Evolutionary conservation across 2,888 invertebrate genomes (phyloP).

Genomic region (Diplolepis rosae): DNA sequence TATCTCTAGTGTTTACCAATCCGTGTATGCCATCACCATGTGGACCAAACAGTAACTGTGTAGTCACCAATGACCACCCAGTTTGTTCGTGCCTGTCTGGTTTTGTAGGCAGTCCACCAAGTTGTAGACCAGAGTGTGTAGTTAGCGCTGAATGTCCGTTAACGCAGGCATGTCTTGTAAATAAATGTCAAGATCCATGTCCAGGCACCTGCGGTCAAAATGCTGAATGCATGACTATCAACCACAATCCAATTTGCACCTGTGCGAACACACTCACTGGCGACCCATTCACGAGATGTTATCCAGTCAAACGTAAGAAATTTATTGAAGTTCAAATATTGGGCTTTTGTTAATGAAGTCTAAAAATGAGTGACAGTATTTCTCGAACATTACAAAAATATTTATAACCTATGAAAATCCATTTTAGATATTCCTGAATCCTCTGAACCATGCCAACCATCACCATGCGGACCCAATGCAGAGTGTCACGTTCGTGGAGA

Average conservation of each 20-base stretch:
- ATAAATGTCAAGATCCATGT: conserved; percentile 87
- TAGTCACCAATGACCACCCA: conserved; percentile 80
- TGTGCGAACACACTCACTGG: conserved; percentile 84
- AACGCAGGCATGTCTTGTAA: conserved; percentile 84
- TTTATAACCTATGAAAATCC: conserved; percentile 10
- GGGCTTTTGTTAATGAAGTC: not conserved
- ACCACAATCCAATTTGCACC: conserved; percentile 88
- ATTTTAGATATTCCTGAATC: conserved; percentile 52
- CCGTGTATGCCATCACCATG: conserved; percentile 86
- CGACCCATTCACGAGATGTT: conserved; percentile 80
- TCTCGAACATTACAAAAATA: too few species aligned
- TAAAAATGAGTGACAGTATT: not conserved
- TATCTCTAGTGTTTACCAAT: conserved; percentile 48
- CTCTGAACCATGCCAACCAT: conserved; percentile 75
- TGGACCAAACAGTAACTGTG: conserved; percentile 85
- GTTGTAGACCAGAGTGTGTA: conserved; percentile 87
- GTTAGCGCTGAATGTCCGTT: conserved; percentile 86
- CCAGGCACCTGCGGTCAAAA: conserved; percentile 86
- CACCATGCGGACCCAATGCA: conserved; percentile 77
- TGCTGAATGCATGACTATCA: conserved; percentile 86
- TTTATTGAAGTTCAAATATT: not conserved
- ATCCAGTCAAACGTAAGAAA: conserved; percentile 76
- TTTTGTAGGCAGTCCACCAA: conserved; percentile 85
- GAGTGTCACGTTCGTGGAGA: conserved; percentile 76
- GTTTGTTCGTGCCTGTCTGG: conserved; percentile 83